Percentiles rank a stretch among this genome's conserved stretches.
These are phyloP conservation scores for Octopus bimaculoides DNA, from an alignment of 1,140 invertebrate species.

Conservation along the genomic window DNA sequence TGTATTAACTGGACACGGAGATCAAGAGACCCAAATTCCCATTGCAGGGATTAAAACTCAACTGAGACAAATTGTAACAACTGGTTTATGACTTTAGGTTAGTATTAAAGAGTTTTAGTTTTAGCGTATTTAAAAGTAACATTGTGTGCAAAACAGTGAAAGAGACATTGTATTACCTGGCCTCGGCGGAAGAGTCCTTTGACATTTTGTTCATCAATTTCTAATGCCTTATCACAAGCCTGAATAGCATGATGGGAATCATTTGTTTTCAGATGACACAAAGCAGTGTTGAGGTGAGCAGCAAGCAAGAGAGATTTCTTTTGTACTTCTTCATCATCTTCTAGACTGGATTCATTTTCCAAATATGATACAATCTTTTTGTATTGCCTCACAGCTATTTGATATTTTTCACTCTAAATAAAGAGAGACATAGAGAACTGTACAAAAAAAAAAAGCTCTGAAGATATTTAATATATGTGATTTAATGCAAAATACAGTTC, in stretches of 20 bases:
- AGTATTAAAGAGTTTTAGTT: too few species aligned
- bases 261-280: constrained; percentile 82
- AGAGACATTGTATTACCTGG: constrained; percentile 59
- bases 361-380: constrained; percentile 68
- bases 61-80: too few species aligned
- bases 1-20: too few species aligned
- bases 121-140: too few species aligned
- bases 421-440: background rate
- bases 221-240: constrained; percentile 70
- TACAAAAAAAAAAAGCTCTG: too few species aligned
- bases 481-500: too few species aligned
- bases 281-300: constrained; percentile 78
- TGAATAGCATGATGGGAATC: constrained; percentile 70
- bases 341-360: constrained; percentile 57
- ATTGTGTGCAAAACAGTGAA: background rate
- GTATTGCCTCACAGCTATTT: constrained; percentile 85
- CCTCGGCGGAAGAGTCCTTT: constrained; percentile 90
- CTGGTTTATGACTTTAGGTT: too few species aligned
- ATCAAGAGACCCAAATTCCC: too few species aligned
- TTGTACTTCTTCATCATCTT: constrained; percentile 60
- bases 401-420: constrained; percentile 68
- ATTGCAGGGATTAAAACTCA: too few species aligned
- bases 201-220: constrained; percentile 75
- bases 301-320: constrained; percentile 69
- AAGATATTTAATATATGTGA: too few species aligned